Conservation (phyloP, 23 tunicate genomes). For the Ascidia mentula region DNA sequence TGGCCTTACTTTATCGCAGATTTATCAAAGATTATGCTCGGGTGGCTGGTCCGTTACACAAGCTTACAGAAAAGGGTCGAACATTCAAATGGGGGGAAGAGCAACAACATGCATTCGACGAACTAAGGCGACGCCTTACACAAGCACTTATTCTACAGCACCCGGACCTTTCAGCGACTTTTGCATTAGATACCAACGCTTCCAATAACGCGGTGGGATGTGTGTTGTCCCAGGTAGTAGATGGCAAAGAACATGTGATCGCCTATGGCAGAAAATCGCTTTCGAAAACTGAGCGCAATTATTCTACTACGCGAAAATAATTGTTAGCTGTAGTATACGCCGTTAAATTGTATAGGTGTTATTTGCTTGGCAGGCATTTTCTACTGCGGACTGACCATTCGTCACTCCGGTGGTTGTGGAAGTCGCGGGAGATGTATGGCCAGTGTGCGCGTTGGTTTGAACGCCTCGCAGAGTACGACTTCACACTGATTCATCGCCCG, state of each 20-base stretch:
- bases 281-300: slow-evolving; percentile 12
- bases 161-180: slow-evolving; percentile 6
- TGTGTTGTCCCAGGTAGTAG: background rate
- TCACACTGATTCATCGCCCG: slow-evolving; percentile 27
- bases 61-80: background rate
- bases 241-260: slow-evolving; percentile 1
- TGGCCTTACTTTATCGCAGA: slow-evolving; percentile 32
- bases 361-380: slow-evolving; percentile 5
- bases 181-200: slow-evolving; percentile 23
- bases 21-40: slow-evolving; percentile 21
- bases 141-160: slow-evolving; percentile 23
- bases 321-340: slow-evolving; percentile 1
- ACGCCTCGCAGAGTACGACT: slow-evolving; percentile 30
- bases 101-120: slow-evolving; percentile 24
- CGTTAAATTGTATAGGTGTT: slow-evolving; percentile 13
- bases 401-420: slow-evolving; percentile 25
- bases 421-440: slow-evolving; percentile 20
- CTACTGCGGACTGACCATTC: slow-evolving; percentile 21
- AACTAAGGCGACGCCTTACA: background rate
- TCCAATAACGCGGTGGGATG: slow-evolving; percentile 18
- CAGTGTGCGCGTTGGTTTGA: slow-evolving; percentile 38
- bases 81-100: slow-evolving; percentile 15
- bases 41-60: slow-evolving; percentile 13
- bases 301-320: slow-evolving; percentile 1
- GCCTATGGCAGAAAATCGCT: slow-evolving; percentile 12